phyloP scores from a whole-genome alignment of 2,888 invertebrate genomes.

The Embidobia sp. region DNA sequence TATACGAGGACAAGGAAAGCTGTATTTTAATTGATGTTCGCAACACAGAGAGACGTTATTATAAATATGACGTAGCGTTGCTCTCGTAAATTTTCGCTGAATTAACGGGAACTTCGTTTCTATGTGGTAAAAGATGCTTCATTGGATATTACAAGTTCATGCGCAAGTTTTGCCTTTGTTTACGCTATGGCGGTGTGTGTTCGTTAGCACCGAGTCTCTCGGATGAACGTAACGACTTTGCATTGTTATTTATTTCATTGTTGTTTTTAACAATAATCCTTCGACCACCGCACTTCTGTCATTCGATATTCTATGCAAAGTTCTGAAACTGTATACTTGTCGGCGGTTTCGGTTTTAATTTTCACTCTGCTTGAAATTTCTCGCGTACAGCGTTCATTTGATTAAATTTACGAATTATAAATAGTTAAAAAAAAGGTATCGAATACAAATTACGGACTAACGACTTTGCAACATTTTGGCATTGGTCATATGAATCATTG shows the following conservation, averaged over 20 bases:
- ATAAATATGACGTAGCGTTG: conserved; percentile 6
- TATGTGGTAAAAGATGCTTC: conserved; percentile 32
- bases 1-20: conserved; percentile 1
- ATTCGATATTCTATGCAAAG: conserved; percentile 22
- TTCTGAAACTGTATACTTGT: no score
- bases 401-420: no score
- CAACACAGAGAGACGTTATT: conserved; percentile 9
- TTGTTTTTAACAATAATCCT: conserved; percentile 29
- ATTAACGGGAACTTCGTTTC: conserved; percentile 43
- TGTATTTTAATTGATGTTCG: conserved; percentile 20
- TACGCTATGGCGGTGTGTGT: conserved; percentile 34
- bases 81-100: conserved; percentile 49
- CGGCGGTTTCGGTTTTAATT: no score
- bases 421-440: no score
- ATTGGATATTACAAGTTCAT: conserved; percentile 45
- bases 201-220: conserved; percentile 33
- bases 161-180: conserved; percentile 48
- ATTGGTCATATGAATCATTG: no score
- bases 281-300: conserved; percentile 11
- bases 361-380: no score
- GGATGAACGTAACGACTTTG: conserved; percentile 27
- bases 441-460: no score
- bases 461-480: no score
- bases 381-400: no score
- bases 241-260: conserved; percentile 39